These are phyloP conservation scores for Sciurus niger DNA, from an alignment of 2,113 vertebrate species.

Conservation along the genomic window DNA sequence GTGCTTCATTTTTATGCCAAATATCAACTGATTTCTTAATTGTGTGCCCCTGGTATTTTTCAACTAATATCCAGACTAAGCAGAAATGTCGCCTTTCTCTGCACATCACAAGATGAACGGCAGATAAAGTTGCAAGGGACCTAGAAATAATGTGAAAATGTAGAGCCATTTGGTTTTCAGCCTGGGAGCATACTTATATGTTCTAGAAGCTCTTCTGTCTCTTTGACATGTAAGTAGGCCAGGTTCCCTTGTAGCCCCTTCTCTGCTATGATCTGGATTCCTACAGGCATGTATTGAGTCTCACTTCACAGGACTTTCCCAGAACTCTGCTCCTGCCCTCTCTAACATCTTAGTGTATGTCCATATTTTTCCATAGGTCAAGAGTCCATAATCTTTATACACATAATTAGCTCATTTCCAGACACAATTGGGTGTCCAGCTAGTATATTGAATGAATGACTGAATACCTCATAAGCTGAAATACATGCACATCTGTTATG, in stretches of 20 bases:
- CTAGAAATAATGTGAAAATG: neutral
- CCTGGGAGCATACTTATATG: neutral
- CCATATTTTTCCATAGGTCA: neutral
- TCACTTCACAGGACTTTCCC: neutral
- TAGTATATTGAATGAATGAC: neutral
- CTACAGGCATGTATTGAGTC: neutral
- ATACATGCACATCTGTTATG: neutral
- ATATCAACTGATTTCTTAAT: neutral
- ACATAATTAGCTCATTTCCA: neutral
- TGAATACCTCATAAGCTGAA: neutral
- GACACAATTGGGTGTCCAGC: neutral
- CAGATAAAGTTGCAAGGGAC: neutral
- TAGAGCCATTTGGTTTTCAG: neutral
- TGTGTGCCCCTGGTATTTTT: neutral
- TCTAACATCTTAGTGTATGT: neutral
- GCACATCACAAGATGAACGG: neutral
- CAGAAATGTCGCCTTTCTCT: neutral
- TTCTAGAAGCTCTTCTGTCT: neutral
- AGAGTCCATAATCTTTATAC: neutral
- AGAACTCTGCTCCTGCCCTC: neutral
- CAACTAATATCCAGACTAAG: neutral
- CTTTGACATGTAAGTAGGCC: neutral
- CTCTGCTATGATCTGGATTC: neutral
- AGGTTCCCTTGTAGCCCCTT: neutral
- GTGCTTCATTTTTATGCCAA: neutral